Evolutionary conservation across 2,797 vertebrate species (phyloP), one percentile per base, ranked within the genome.

Genomic region (Chelidonichthys spinosus): DNA sequence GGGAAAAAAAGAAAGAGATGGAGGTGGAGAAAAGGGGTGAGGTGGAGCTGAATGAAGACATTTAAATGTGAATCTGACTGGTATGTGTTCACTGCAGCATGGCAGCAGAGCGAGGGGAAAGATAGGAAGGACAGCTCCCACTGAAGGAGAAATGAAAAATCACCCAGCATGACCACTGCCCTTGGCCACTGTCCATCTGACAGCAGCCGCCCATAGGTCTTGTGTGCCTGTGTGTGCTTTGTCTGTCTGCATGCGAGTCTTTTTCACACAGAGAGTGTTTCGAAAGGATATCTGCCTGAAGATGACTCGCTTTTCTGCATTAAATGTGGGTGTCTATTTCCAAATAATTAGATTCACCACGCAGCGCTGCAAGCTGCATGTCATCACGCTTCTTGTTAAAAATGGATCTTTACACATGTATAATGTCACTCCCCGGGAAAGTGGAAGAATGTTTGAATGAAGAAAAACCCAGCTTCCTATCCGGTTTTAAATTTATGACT

Each of bases 111-210:
- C 25, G 78, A 82, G 52, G 18, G 63, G 33, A 13, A 35, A 76
- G 60, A 65, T 43, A 4, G 64, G 49, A 72, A 73, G 72, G 77
- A 73, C 54, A 69, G 74, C 73, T 86, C 84, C 58, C 65, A 81
- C 72, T 63, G 70, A 77, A 81, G 80, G 81, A 84, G 72, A 84
- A 84, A 90, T 83, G 76, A 89, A 78, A 89, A 87, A 78, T 69
- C 89, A 89, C 77, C 70, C 90, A 88, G 85, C 88, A 83, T 86
- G 87, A 89, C 88, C 83, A 84, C 73, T 87, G 89, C 84, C 82
- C 85, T 90, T 83, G 86, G 87, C 81, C 77, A 64, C 50, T 53
- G 79, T 85, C 85, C 84, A 83, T 81, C 82, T 87, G 85, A 90
- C 82, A 83, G 74, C 72, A 72, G 52, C 70, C 11, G 54, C 40